A percentile compares a stretch with the other conserved stretches of the same genome.
phyloP scores from a whole-genome alignment of 2,888 invertebrate species.

The Scaptomyza cyrtandrae region DNA sequence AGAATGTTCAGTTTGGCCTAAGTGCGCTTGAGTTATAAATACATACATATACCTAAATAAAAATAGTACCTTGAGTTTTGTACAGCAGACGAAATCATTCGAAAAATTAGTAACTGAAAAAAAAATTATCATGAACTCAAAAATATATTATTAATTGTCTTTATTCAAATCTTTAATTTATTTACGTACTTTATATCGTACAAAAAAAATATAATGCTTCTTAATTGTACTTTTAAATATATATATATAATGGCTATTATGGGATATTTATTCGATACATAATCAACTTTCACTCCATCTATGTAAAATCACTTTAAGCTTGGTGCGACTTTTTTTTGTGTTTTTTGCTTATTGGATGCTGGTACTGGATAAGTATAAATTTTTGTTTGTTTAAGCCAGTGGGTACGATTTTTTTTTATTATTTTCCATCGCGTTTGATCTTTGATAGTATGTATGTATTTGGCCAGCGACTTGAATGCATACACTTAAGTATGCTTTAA shows the following conservation, averaged over 20 bases:
- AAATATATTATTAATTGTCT: slow-evolving; percentile 66
- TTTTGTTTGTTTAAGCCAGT: slow-evolving; percentile 4
- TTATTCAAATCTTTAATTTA: slow-evolving; percentile 61
- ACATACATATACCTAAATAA: slow-evolving; percentile 35
- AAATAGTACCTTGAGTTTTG: slow-evolving; percentile 65
- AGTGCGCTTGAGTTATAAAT: slow-evolving; percentile 60
- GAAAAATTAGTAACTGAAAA: slow-evolving; percentile 55
- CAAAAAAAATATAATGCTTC: slow-evolving; percentile 50
- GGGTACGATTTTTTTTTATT: slow-evolving; percentile 32
- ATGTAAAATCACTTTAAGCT: slow-evolving; percentile 9
- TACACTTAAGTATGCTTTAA: slow-evolving; percentile 37
- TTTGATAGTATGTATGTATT: slow-evolving; percentile 40
- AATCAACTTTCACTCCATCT: slow-evolving; percentile 5
- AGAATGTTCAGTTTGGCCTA: slow-evolving; percentile 64
- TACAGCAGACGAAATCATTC: slow-evolving; percentile 74
- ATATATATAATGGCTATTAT: slow-evolving; percentile 41
- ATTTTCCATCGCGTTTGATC: slow-evolving; percentile 8
- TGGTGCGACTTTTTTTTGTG: slow-evolving; percentile 9
- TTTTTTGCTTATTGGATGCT: slow-evolving; percentile 19
- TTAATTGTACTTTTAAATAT: slow-evolving; percentile 52
- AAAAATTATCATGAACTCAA: slow-evolving; percentile 72
- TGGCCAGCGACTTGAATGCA: slow-evolving; percentile 57
- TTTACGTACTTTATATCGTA: slow-evolving; percentile 52
- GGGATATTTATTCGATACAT: slow-evolving; percentile 41
- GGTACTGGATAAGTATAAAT: slow-evolving; percentile 30